Percentiles rank a stretch among this genome's conserved stretches.
These are phyloP conservation scores for Nymphalis c-album DNA, from an alignment of 2,888 invertebrate genomes.

Conservation along the genomic window DNA sequence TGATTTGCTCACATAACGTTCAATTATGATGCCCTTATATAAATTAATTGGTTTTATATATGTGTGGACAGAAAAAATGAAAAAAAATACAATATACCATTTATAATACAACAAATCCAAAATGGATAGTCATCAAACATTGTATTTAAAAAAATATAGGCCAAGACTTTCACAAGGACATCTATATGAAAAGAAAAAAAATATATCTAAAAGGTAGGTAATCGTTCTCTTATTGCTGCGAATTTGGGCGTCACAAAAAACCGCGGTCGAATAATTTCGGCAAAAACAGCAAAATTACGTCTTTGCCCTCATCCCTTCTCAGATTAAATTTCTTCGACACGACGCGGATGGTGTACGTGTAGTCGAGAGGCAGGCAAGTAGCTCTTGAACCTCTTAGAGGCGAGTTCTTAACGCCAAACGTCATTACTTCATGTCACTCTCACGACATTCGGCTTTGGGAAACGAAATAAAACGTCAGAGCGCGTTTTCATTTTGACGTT, in stretches of 20 bases:
- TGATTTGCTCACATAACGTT: no score
- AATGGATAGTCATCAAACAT: no score
- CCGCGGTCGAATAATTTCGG: conserved; percentile 19
- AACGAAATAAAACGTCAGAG: conserved; percentile 35
- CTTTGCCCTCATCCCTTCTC: conserved; percentile 43
- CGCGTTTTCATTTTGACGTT: conserved; percentile 23
- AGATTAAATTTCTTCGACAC: conserved; percentile 46
- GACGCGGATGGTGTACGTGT: conserved; percentile 36
- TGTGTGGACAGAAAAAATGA: no score
- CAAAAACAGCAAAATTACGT: conserved; percentile 38
- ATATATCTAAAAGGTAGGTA: no score
- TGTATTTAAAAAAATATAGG: no score
- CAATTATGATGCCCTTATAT: no score
- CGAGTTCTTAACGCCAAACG: conserved; percentile 42
- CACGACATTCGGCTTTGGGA: conserved; percentile 38
- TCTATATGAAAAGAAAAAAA: no score
- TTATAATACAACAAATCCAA: no score
- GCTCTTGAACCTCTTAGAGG: conserved; percentile 41
- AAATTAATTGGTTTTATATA: no score
- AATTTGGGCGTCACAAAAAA: conserved; percentile 20
- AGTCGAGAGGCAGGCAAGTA: conserved; percentile 43
- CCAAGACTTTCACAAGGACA: no score
- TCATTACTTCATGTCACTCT: conserved; percentile 47
- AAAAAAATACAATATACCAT: no score
- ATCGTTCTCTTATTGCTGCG: neutral